Evolutionary conservation across 2,888 invertebrate species (phyloP), one percentile per base, ranked within the genome.

Genomic region (Ennomos quercinarius): DNA sequence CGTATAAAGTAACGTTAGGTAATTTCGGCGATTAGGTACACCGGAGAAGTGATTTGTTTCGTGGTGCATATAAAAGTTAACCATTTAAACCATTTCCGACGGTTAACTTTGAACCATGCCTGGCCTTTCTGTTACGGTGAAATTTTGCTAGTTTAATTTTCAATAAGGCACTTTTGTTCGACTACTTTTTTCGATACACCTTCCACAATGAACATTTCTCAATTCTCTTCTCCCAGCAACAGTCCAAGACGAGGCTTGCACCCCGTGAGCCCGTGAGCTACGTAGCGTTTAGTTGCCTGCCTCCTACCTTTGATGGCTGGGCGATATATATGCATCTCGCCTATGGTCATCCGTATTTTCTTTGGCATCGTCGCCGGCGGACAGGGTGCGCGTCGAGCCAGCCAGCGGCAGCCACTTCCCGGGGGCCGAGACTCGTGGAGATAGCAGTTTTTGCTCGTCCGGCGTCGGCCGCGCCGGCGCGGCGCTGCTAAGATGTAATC

Each of bases 361-460:
- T 78, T 80, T 76, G 76, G n/a, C 69, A 76, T 76, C 70, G 68
- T 71, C 38, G 55, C 34, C 10, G 77, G 80, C 79, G 87, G 86
- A 83, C 72, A 38, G 41, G 36, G 50, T 76, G 83, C 87, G 87
- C 85, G 83, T 70, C 79, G 40, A 36, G 38, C 47, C 13, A 12
- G 45, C 46, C 17, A 43, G 42, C 27, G 27, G 27, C 6, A 27
- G 11, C 76, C 72, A 84, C 87, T 87, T 87, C 89, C 89, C 88
- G 87, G 89, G 89, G 85, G 83, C 73, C 68, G 77, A 71, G 74
- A 78, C 75, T 73, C 73, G 75, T 68, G 72, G 82, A 78, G 87
- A 89, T 85, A 85, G 85, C 84, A 86, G 86, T 87, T 88, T 89
- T 90, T 89, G 83, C 85, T 83, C 84, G 87, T 81, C 84, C 84